Conservation (phyloP, 2,113 vertebrate genomes). For the Cavia porcellus region DNA sequence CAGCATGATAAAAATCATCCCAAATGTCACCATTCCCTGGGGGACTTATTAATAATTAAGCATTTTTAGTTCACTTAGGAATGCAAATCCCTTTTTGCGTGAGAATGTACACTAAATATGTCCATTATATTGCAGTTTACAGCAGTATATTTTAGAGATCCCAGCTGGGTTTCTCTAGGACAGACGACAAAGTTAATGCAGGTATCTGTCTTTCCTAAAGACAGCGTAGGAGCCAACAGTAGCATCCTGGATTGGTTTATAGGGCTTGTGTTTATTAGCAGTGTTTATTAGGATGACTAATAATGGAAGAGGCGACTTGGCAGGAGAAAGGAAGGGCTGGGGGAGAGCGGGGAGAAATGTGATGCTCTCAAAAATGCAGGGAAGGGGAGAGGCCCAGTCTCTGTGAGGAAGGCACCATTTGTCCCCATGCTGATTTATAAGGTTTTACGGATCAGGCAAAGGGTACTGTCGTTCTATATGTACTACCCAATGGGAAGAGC, state of each 20-base stretch:
- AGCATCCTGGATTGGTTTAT: slow-evolving; percentile 65
- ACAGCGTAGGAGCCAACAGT: slow-evolving; percentile 24
- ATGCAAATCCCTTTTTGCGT: slow-evolving; percentile 78
- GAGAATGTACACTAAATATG: slow-evolving; percentile 65
- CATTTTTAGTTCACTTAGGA: slow-evolving; percentile 76
- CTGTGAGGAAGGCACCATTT: background rate
- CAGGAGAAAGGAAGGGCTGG: background rate
- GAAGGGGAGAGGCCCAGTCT: background rate
- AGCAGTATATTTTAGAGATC: slow-evolving; percentile 53
- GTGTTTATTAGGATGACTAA: slow-evolving; percentile 81
- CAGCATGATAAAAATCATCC: slow-evolving; percentile 76
- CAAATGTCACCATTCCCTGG: slow-evolving; percentile 76
- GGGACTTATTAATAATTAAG: slow-evolving; percentile 80
- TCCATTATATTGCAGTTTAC: slow-evolving; percentile 62
- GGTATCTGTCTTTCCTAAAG: slow-evolving; percentile 70
- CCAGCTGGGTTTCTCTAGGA: slow-evolving; percentile 78
- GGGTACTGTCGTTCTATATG: background rate
- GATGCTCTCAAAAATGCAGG: background rate
- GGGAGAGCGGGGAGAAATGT: background rate
- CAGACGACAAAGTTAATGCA: slow-evolving; percentile 70
- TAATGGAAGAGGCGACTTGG: slow-evolving; percentile 43
- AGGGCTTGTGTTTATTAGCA: slow-evolving; percentile 73
- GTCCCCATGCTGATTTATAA: background rate
- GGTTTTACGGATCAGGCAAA: background rate
- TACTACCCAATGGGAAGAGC: background rate